phyloP scores from a whole-genome alignment of 2,797 vertebrate species.

The Otolemur crassicaudatus region DNA sequence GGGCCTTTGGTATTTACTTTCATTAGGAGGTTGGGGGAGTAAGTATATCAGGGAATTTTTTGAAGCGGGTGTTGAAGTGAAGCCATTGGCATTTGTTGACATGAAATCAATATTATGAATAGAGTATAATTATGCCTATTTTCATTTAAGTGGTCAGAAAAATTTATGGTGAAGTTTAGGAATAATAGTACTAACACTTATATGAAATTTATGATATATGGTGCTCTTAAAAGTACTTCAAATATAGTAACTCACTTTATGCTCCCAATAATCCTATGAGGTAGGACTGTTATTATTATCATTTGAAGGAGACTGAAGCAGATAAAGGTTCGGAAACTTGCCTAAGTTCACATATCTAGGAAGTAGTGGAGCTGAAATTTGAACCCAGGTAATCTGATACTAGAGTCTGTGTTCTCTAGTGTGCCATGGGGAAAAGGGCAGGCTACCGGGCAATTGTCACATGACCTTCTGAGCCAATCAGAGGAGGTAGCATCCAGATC shows the following conservation, averaged over 20 bases:
- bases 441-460: not conserved
- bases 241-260: conserved; percentile 21
- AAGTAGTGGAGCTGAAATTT: conserved; percentile 37
- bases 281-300: not conserved
- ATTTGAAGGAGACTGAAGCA: conserved; percentile 36
- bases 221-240: conserved; percentile 32
- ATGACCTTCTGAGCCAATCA: conserved; percentile 24
- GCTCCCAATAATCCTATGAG: not conserved
- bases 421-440: not conserved
- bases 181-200: not conserved
- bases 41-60: not conserved
- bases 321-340: not conserved
- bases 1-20: conserved; percentile 10
- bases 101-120: conserved; percentile 2
- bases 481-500: not conserved
- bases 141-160: not conserved
- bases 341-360: not conserved
- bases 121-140: not conserved
- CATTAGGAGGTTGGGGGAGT: not conserved
- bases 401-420: not conserved
- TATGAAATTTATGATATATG: not conserved
- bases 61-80: conserved; percentile 11
- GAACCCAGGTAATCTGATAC: not conserved
- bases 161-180: not conserved
- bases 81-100: not conserved